Evolutionary conservation across 2,113 vertebrate genomes (phyloP).

Genomic region (Myiopsitta monachus): DNA sequence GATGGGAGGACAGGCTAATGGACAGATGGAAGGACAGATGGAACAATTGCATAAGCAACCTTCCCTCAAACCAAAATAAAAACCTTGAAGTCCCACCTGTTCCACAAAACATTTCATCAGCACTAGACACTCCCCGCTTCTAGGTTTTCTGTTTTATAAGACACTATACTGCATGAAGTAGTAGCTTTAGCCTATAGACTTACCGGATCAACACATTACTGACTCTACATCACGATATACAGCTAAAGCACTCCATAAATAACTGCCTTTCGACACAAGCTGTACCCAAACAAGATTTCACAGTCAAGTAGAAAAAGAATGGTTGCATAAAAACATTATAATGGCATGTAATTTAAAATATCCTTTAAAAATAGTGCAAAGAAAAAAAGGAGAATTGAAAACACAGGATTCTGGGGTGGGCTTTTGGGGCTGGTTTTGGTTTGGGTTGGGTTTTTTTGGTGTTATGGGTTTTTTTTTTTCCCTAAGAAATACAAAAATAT

Average conservation of each 20-base stretch:
- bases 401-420: background rate
- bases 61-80: conserved; percentile 40
- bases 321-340: conserved; percentile 25
- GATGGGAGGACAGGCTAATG: background rate
- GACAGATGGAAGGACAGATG: conserved; percentile 62
- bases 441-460: fast-evolving
- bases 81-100: conserved; percentile 39
- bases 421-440: background rate
- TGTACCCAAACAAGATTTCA: conserved; percentile 53
- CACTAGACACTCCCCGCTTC: background rate
- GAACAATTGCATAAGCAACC: conserved; percentile 50
- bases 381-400: background rate
- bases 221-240: background rate
- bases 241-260: conserved; percentile 9
- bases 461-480: background rate
- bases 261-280: conserved; percentile 38
- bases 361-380: background rate
- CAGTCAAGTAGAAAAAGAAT: conserved; percentile 20
- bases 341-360: background rate
- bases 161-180: background rate
- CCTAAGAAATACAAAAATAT: background rate
- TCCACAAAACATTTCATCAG: background rate
- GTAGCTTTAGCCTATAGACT: background rate
- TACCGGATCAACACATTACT: background rate
- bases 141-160: conserved; percentile 15